Conservation (phyloP, 2,797 vertebrate species). For the Pelobates cultripes region DNA sequence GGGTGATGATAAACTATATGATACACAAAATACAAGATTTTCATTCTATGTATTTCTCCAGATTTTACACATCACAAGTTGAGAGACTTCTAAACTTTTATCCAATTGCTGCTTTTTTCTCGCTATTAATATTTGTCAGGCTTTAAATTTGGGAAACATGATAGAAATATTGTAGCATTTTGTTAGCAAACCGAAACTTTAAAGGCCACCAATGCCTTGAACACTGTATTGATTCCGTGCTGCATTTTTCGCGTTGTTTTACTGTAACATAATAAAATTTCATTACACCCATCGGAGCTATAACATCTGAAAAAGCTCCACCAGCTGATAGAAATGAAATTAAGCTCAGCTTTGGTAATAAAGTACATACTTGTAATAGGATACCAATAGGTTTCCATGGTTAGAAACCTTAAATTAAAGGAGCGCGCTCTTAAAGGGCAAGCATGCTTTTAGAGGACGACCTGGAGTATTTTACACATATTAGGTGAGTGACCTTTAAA, state of each 20-base stretch:
- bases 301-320: conserved; percentile 74
- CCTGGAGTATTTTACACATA: conserved; percentile 63
- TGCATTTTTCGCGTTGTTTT: conserved; percentile 68
- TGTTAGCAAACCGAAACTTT: conserved; percentile 59
- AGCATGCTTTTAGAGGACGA: conserved; percentile 59
- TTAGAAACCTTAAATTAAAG: conserved; percentile 69
- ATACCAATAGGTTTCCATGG: conserved; percentile 68
- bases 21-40: too few species aligned
- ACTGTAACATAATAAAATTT: conserved; percentile 79
- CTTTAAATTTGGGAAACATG: conserved; percentile 8
- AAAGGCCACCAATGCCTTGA: conserved; percentile 68
- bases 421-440: conserved; percentile 68
- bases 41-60: not conserved
- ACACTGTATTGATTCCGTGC: conserved; percentile 72
- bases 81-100: not conserved
- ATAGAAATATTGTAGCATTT: conserved; percentile 12
- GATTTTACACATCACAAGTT: not conserved
- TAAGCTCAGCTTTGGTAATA: conserved; percentile 78
- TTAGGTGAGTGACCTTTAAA: conserved; percentile 71
- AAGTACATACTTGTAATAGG: conserved; percentile 73
- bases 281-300: conserved; percentile 77
- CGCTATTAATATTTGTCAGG: not conserved
- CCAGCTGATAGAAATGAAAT: conserved; percentile 77
- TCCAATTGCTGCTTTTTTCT: not conserved
- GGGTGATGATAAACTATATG: too few species aligned